Evolutionary conservation across 1,140 invertebrate genomes (phyloP).

Genomic region (Chrysoperla carnea): DNA sequence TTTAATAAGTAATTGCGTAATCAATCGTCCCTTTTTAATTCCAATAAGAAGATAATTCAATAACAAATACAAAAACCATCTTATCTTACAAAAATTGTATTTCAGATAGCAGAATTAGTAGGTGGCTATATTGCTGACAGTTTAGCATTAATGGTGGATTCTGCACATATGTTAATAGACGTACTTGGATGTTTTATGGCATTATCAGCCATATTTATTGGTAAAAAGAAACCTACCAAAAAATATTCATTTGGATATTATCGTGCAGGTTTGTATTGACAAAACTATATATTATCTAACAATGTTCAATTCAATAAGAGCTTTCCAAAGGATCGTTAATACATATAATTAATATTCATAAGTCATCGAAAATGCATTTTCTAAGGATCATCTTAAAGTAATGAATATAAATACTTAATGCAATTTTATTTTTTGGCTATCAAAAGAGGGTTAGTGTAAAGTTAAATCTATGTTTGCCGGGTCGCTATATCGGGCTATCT

Average conservation of each 20-base stretch:
- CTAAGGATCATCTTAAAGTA: too few species aligned
- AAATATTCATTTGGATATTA: constrained; percentile 66
- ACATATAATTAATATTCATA: not conserved
- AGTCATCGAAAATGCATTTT: too few species aligned
- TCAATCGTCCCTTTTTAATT: too few species aligned
- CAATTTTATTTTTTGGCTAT: too few species aligned
- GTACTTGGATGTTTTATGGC: constrained; percentile 67
- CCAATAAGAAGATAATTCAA: too few species aligned
- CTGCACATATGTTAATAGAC: constrained; percentile 69
- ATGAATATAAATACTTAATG: too few species aligned
- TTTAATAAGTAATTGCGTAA: too few species aligned
- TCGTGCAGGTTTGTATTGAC: constrained; percentile 24
- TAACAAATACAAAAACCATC: too few species aligned
- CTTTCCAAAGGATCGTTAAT: not conserved
- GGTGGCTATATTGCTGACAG: constrained; percentile 66
- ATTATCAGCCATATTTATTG: constrained; percentile 53
- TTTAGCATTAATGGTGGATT: constrained; percentile 68
- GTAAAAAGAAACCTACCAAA: constrained; percentile 40
- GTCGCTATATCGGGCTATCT: too few species aligned
- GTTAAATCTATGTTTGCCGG: too few species aligned
- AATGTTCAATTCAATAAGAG: constrained; percentile 25
- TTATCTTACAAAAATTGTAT: constrained; percentile 10
- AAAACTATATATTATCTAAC: constrained; percentile 34
- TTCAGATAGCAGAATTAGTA: constrained; percentile 43
- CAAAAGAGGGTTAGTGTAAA: too few species aligned